Percentiles rank a stretch among this genome's conserved stretches.
Conservation (phyloP, 2,113 vertebrate genomes). For the Physeter macrocephalus region DNA sequence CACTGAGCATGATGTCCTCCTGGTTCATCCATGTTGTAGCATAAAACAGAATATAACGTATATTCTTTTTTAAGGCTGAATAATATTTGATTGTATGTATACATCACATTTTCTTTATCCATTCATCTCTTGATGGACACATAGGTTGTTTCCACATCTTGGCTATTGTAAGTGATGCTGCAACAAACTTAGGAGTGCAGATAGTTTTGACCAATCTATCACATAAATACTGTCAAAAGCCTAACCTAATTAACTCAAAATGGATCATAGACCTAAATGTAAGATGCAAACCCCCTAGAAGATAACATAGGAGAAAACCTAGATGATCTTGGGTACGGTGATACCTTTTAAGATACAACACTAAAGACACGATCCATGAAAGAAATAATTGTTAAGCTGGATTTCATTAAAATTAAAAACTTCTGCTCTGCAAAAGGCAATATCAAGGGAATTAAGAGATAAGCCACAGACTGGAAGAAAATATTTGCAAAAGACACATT, state of each 20-base stretch:
- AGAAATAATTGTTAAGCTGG: too few relatives aligned
- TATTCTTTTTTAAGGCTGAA: too few relatives aligned
- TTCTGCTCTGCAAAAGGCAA: too few relatives aligned
- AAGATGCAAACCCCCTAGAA: neutral
- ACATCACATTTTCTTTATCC: neutral
- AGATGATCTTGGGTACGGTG: too few relatives aligned
- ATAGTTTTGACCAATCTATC: neutral
- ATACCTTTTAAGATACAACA: neutral
- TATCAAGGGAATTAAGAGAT: too few relatives aligned
- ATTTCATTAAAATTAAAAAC: too few relatives aligned
- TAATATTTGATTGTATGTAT: too few relatives aligned
- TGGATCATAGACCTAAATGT: neutral
- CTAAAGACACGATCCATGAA: too few relatives aligned
- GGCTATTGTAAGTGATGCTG: neutral
- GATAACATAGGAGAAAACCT: neutral
- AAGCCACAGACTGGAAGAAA: too few relatives aligned
- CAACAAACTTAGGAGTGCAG: neutral
- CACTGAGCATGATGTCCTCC: accelerated
- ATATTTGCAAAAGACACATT: too few relatives aligned
- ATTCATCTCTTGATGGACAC: neutral
- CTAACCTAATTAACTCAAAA: neutral
- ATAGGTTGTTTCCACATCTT: neutral
- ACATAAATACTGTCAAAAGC: neutral
- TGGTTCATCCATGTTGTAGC: neutral
- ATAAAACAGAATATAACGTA: accelerated